Base-by-base conservation (phyloP, 2,797 vertebrate species). In the Enteromius radiatus region DNA sequence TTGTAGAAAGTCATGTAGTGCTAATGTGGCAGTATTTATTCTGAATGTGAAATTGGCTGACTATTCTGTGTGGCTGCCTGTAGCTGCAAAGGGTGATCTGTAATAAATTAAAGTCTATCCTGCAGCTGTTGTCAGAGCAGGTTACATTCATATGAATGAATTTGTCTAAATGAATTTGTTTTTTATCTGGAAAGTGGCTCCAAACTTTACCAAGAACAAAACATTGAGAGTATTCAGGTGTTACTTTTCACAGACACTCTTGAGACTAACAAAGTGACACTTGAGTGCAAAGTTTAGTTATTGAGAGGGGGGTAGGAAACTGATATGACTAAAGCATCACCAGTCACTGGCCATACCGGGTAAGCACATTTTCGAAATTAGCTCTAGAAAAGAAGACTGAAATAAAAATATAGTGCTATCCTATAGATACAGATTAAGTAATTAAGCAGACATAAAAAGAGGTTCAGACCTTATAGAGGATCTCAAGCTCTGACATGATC, bases 401-500 rank as follows among this genome's bases (percentile, higher is more conserved):
- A 23, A 64, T 74, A 1, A 11, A 73, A 21, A 54, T n/a, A n/a
- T 54, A 54, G 1, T 54, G 3, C 52, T 10, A 31, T 52, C 19
- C 36, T 45, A 45, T 9, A 80, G 9, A 61, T 33, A 49, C 1
- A 68, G 5, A 65, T 36, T 3, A 36, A 84, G 49, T 69, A 67
- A 15, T 56, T 7, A 70, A 12, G 61, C 49, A 47, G 56, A 49
- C 6, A 15, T 64, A 68, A 85, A 49, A 69, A 75, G 36, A 64
- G 4, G 14, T 0, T n/a, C 85, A 1, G 84, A 99, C 98, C 97
- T 99, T 99, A 90, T 99, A 99, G 87, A 99, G 97, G 86, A 99
- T 99, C 93, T 99, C 98, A 91, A 99, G 92, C 90, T 99, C 98
- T 0, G 98, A 99, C 98, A 99, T 99, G 87, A 99, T 99, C 92